phyloP scores from a whole-genome alignment of 2,113 vertebrate species.

The Callorhinus ursinus region DNA sequence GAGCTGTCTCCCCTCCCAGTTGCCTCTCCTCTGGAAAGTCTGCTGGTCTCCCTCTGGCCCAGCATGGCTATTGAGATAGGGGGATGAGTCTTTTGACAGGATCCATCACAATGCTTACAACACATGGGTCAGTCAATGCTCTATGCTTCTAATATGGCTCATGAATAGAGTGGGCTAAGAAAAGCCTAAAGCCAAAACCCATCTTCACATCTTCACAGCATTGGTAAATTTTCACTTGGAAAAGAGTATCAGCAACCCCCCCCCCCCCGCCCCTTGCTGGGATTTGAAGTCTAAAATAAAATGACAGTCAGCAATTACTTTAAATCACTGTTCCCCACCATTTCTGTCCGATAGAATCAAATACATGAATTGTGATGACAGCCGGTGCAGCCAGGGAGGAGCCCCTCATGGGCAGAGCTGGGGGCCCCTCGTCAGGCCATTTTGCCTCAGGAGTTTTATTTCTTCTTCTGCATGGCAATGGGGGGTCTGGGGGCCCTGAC shows the following conservation, averaged over 20 bases:
- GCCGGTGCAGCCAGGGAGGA: fast-evolving
- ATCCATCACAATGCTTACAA: not conserved
- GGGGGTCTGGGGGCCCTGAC: not conserved
- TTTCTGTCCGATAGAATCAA: not conserved
- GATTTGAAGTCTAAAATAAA: not conserved
- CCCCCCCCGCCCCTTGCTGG: not conserved
- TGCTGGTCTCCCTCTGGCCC: not conserved
- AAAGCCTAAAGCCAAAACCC: not conserved
- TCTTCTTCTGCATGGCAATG: not conserved
- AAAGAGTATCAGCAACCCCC: not conserved
- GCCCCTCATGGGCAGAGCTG: not conserved
- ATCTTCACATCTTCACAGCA: not conserved
- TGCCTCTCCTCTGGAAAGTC: not conserved
- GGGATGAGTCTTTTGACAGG: not conserved
- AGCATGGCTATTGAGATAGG: not conserved
- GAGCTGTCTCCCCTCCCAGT: not conserved
- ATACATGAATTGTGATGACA: not conserved
- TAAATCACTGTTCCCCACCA: not conserved
- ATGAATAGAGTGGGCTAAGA: not conserved
- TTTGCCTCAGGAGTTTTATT: not conserved
- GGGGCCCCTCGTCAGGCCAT: fast-evolving
- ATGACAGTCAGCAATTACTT: not conserved
- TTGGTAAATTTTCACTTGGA: not conserved
- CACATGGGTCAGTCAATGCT: not conserved
- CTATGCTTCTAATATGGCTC: not conserved